Conservation (phyloP, 2,113 vertebrate species). For the Camelus dromedarius region DNA sequence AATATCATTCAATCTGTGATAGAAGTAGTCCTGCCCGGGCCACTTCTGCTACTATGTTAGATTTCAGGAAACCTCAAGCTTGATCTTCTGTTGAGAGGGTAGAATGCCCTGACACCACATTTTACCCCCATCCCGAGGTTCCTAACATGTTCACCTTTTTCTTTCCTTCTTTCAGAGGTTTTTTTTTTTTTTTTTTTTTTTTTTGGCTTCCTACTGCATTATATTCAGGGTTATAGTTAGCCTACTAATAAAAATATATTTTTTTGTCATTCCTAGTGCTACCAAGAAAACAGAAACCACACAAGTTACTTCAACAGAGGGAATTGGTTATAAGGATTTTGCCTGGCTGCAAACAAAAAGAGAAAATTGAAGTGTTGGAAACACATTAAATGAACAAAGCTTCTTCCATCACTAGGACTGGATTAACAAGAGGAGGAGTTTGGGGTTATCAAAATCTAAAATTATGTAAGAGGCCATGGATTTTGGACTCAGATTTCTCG, state of each 20-base stretch:
- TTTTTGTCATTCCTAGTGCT: background rate
- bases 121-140: background rate
- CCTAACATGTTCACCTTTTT: background rate
- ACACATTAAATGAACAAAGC: background rate
- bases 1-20: background rate
- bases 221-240: background rate
- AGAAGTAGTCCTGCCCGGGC: accelerated
- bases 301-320: background rate
- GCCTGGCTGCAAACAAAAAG: background rate
- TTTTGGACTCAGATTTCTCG: background rate
- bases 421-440: background rate
- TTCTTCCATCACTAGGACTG: too few relatives aligned
- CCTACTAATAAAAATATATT: background rate
- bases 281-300: background rate
- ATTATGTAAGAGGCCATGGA: background rate
- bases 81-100: background rate
- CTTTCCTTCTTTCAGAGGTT: background rate
- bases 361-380: background rate
- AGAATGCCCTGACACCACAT: background rate
- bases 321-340: background rate
- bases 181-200: too few relatives aligned
- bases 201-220: background rate
- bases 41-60: background rate
- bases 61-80: background rate
- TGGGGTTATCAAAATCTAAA: background rate